phyloP scores from a whole-genome alignment of 2,888 invertebrate species.

The Leptura quadrifasciata region DNA sequence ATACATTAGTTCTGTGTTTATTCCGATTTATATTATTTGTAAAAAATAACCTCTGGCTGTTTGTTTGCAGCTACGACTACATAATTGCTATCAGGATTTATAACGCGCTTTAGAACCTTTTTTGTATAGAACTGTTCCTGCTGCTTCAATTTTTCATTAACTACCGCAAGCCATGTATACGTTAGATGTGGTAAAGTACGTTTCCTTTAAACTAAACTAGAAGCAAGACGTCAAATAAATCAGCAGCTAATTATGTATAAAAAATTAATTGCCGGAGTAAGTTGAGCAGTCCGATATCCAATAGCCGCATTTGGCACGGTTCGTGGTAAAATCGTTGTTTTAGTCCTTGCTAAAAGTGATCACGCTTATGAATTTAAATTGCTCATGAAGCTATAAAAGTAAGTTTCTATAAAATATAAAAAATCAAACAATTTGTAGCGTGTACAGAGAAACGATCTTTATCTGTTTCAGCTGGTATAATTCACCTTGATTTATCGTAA shows the following conservation, averaged over 20 bases:
- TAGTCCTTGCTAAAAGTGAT: constrained; percentile 29
- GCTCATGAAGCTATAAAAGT: constrained; percentile 45
- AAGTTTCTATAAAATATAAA: constrained; percentile 48
- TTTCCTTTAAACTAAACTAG: too few relatives aligned
- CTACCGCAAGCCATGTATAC: neutral
- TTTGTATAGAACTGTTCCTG: too few relatives aligned
- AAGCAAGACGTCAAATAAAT: constrained; percentile 21
- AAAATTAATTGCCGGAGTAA: constrained; percentile 28
- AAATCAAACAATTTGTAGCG: constrained; percentile 58
- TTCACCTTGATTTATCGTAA: constrained; percentile 68
- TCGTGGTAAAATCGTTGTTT: constrained; percentile 24
- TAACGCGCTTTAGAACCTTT: too few relatives aligned
- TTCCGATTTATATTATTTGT: too few relatives aligned
- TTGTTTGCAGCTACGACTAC: too few relatives aligned
- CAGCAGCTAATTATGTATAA: neutral
- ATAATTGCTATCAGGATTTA: too few relatives aligned
- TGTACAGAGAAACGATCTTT: constrained; percentile 56
- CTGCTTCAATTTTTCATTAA: too few relatives aligned
- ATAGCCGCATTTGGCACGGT: constrained; percentile 19
- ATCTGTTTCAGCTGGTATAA: constrained; percentile 54
- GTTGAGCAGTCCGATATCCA: constrained; percentile 12
- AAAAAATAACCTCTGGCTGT: too few relatives aligned
- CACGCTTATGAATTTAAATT: constrained; percentile 37
- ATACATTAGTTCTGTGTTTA: too few relatives aligned
- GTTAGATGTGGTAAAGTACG: too few relatives aligned